These are phyloP conservation scores for Willisornis vidua DNA, from an alignment of 2,113 vertebrate genomes.

Conservation along the genomic window DNA sequence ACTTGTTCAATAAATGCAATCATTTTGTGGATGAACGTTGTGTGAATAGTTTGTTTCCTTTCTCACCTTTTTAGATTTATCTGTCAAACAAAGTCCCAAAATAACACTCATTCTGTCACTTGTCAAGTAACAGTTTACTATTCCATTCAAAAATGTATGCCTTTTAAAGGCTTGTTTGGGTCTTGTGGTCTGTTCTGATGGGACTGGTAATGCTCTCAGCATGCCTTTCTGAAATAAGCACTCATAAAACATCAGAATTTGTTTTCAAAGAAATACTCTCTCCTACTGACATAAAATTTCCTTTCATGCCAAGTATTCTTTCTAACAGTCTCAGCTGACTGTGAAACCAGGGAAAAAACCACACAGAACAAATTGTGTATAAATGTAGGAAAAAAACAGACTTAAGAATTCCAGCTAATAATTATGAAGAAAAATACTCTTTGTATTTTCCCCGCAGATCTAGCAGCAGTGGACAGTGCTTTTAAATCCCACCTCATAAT, in stretches of 20 bases:
- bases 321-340: neutral
- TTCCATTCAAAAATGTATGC: neutral
- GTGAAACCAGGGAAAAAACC: neutral
- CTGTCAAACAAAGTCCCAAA: neutral
- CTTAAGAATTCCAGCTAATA: neutral
- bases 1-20: neutral
- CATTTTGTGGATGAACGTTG: neutral
- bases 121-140: neutral
- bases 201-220: neutral
- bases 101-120: neutral
- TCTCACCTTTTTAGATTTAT: conserved; percentile 8
- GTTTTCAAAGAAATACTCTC: neutral
- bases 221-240: neutral
- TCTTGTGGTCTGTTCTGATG: neutral
- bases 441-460: rapidly evolving
- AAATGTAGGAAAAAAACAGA: neutral
- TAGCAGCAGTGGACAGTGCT: neutral
- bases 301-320: neutral
- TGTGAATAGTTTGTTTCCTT: neutral
- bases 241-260: neutral
- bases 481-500: neutral
- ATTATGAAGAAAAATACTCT: neutral
- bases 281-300: neutral
- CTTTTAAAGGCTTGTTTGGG: neutral
- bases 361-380: neutral